Conservation (phyloP, 2,888 invertebrate species). For the Eueremaeus valkanovi region DNA sequence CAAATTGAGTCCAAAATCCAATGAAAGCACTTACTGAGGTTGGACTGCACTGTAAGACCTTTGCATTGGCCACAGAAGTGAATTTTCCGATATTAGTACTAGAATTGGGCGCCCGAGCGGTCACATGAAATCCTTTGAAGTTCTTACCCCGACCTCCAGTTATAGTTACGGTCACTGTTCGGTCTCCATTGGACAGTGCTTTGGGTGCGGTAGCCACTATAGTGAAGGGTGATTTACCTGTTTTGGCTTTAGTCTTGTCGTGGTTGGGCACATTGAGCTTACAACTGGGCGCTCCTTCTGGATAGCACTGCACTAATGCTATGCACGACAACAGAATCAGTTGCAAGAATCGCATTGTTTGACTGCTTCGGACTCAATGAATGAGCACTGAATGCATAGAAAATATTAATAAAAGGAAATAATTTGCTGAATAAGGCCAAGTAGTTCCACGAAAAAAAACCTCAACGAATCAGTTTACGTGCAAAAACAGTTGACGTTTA, state of each 20-base stretch:
- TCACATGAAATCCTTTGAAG: slow-evolving; percentile 43
- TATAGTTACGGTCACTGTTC: slow-evolving; percentile 34
- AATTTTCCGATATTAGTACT: slow-evolving; percentile 40
- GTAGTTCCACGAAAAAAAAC: neutral
- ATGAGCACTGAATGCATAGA: neutral
- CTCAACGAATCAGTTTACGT: slow-evolving; percentile 23
- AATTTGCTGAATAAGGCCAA: slow-evolving; percentile 18
- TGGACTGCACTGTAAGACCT: slow-evolving; percentile 22
- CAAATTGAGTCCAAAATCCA: neutral
- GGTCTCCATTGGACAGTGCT: slow-evolving; percentile 16
- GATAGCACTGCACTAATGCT: slow-evolving; percentile 21
- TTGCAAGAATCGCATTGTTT: slow-evolving; percentile 3
- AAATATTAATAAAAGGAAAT: slow-evolving; percentile 13
- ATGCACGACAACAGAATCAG: slow-evolving; percentile 5
- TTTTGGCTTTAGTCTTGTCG: slow-evolving; percentile 15
- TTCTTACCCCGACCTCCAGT: slow-evolving; percentile 24
- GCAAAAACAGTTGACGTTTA: slow-evolving; percentile 8
- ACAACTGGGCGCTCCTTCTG: slow-evolving; percentile 39
- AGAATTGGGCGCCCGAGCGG: slow-evolving; percentile 34
- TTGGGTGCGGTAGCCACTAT: slow-evolving; percentile 25
- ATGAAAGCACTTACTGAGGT: slow-evolving; percentile 18
- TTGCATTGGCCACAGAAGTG: slow-evolving; percentile 8
- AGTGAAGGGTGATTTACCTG: slow-evolving; percentile 30
- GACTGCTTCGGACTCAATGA: neutral
- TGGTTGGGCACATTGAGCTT: slow-evolving; percentile 19